Base-by-base conservation (phyloP, 1,140 invertebrate genomes). In the Spodoptera litura region DNA sequence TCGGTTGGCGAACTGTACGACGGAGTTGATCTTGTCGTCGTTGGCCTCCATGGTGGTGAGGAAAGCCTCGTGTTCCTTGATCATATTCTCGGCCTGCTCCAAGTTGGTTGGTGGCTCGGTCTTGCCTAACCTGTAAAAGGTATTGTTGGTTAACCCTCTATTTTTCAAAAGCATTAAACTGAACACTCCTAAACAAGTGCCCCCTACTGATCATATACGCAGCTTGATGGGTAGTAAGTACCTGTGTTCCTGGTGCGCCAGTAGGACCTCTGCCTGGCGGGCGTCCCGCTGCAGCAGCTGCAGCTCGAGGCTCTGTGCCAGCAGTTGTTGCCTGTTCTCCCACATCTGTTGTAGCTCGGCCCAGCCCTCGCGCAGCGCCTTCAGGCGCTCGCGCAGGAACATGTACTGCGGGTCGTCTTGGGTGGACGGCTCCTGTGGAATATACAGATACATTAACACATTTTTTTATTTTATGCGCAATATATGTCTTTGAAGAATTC, bases 1-100 rank as follows among this genome's bases (percentile, higher is more conserved):
- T 11, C 98, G 96, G 85, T 97, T 97, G 70, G 99, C 99, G 91
- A 99, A 99, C 87, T 98, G 97, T 2, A 99, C 97, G 13, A 99
- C 98, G 4, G 97, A 97, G 91, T 99, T 99, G 88, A 99, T 98
- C 94, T 99, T 99, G 87, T 99, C 99, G 93, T 99, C 99, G 94
- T 99, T 99, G 4, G 99, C 99, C 94, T 99, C 99, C 98, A 99
- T 99, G 0, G 99, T 99, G 0, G 99, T 99, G 84, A 99, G 97
- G 96, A 99, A 99, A 3, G 99, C 98, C 94, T 99, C 99, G 94
- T 99, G 99, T 20, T 98, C 97, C 94, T 99, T 99, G 84, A 99
- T 97, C 87, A 98, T 96, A 88, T 99, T 99, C 92, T 99, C 99
- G 44, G 99, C 99, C 91, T 99, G 98, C 93, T 99, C 99, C 62